Conservation (phyloP, 2,797 vertebrate genomes). For the Sebastes diaconus region DNA sequence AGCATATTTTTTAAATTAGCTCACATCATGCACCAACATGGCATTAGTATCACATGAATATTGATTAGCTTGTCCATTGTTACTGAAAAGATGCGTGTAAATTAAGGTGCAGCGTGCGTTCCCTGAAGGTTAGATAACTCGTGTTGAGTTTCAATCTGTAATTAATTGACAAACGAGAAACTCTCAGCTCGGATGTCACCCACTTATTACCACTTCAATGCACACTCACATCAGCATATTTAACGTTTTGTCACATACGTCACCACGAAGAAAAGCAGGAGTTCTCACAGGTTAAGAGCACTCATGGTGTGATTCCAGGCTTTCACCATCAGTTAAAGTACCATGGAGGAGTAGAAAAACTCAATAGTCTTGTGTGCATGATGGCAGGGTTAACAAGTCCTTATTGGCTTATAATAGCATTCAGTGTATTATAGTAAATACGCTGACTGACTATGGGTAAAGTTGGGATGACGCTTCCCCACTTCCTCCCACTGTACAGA, state of each 20-base stretch:
- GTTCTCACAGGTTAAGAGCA: constrained; percentile 16
- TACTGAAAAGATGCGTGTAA: background rate
- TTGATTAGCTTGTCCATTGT: constrained; percentile 17
- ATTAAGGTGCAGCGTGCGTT: background rate
- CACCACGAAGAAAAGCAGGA: background rate
- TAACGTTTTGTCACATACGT: constrained; percentile 1
- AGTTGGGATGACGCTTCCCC: too few relatives aligned
- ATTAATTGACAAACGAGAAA: constrained; percentile 10
- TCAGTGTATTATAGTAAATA: too few relatives aligned
- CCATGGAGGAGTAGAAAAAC: background rate
- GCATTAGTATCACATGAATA: constrained; percentile 11
- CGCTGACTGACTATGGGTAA: too few relatives aligned
- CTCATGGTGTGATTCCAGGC: background rate
- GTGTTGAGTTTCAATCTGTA: constrained; percentile 10
- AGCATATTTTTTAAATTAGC: background rate
- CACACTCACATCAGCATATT: constrained; percentile 5
- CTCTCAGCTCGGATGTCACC: constrained; percentile 17
- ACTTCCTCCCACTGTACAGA: too few relatives aligned
- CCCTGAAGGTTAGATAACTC: background rate
- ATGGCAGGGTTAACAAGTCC: background rate
- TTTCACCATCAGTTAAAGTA: constrained; percentile 7
- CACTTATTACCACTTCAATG: constrained; percentile 20
- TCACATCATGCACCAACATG: background rate
- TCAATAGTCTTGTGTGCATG: background rate
- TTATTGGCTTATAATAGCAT: background rate